Evolutionary conservation across 2,888 invertebrate species (phyloP).

Genomic region (Cheilosia soror): DNA sequence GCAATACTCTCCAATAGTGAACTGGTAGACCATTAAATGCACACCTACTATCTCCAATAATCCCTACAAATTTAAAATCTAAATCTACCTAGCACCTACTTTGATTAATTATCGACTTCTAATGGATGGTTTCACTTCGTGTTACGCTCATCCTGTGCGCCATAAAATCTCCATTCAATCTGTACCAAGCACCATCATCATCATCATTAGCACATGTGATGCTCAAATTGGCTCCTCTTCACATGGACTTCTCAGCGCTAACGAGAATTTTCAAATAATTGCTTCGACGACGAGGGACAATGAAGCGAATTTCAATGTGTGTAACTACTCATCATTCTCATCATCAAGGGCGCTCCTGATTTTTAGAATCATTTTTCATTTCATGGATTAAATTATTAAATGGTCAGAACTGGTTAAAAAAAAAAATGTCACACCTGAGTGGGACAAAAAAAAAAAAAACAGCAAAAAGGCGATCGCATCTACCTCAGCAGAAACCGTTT

Average conservation of each 20-base stretch:
- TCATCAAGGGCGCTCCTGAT: constrained; percentile 4
- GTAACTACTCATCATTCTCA: background rate
- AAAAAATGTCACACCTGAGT: constrained; percentile 1
- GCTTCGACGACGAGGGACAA: constrained; percentile 33
- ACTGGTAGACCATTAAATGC: background rate
- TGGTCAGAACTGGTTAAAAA: background rate
- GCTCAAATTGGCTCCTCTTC: constrained; percentile 49
- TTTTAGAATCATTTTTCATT: constrained; percentile 57
- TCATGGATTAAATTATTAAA: background rate
- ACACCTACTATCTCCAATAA: background rate
- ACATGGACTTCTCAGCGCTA: constrained; percentile 26
- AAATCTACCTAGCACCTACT: constrained; percentile 22
- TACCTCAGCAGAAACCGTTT: constrained; percentile 71
- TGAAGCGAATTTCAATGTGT: background rate
- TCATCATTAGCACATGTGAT: constrained; percentile 70
- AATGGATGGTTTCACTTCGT: constrained; percentile 20
- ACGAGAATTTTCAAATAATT: constrained; percentile 70
- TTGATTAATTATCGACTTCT: constrained; percentile 70
- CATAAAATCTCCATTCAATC: constrained; percentile 61
- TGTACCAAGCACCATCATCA: constrained; percentile 33
- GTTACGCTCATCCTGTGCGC: constrained; percentile 20
- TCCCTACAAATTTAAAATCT: constrained; percentile 27
- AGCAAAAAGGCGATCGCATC: constrained; percentile 68
- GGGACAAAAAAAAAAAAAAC: constrained; percentile 6
- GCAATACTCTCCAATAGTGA: no score